Conservation (phyloP, 2,113 vertebrate genomes). For the Sialia sialis region DNA sequence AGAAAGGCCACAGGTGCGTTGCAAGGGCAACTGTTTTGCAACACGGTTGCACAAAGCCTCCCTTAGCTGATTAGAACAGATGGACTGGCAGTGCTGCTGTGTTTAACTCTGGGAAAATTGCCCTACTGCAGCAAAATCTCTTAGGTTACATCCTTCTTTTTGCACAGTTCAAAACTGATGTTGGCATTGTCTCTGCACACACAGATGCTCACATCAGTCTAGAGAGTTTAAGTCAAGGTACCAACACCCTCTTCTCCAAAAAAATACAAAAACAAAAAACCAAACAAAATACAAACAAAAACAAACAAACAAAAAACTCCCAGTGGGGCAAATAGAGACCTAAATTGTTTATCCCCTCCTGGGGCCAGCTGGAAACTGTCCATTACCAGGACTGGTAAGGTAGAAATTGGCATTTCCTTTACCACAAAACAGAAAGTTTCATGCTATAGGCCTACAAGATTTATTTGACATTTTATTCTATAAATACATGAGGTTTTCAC, state of each 20-base stretch:
- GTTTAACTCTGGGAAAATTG: background rate
- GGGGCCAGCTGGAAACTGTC: background rate
- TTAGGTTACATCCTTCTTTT: background rate
- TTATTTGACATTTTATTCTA: slow-evolving; percentile 13
- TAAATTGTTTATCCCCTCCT: background rate
- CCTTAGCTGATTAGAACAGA: background rate
- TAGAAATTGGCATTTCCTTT: background rate
- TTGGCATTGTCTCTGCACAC: background rate
- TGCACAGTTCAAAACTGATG: background rate
- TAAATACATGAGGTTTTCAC: slow-evolving; percentile 44
- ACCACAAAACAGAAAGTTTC: background rate
- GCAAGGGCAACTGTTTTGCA: background rate
- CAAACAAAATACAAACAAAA: background rate
- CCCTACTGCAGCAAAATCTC: background rate
- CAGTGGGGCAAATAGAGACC: background rate
- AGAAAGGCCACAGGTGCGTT: background rate
- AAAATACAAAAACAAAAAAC: background rate
- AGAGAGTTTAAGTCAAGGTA: background rate
- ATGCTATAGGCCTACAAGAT: background rate
- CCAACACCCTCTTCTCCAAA: fast-evolving
- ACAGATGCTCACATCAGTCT: background rate
- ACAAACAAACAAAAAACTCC: background rate
- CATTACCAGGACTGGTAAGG: background rate
- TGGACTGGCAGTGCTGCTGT: background rate
- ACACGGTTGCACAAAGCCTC: background rate